Base-by-base conservation (phyloP, 2,888 invertebrate genomes). In the Tetrapedia diversipes region DNA sequence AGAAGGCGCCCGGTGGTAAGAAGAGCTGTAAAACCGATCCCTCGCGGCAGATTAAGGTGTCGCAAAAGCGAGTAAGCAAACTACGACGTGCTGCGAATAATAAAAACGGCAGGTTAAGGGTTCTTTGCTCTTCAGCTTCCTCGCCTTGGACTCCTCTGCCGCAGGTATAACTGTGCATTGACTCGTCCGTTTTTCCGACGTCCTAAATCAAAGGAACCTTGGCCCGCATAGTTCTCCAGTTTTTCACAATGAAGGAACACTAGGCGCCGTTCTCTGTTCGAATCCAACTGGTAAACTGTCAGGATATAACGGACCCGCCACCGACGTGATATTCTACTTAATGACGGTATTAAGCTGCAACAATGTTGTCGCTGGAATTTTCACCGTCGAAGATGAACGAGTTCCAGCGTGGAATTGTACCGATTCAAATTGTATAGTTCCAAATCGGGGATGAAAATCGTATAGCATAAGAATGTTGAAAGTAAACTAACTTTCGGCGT, bases 71-170 rank as follows among this genome's bases (percentile, higher is more conserved):
- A 86, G 68, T 68, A 80, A 69, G 66, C 64, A 70, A 74, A 73
- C 68, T 65, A 78, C 79, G 81, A 78, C 81, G 75, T 77, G 79
- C 78, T 68, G 73, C 65, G 81, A 79, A 87, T 85, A 86, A 87
- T 88, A 83, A 86, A 64, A 87, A 79, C 77, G 73, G 78, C 84
- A 83, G 87, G 84, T 87, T 86, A 83, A 83, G 82, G 83, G 86
- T 74, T 67, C 47, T 53, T 68, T 53, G 54, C 56, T n/a, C n/a
- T 32, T 19, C 53, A 27, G 32, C 51, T 8, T 16, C 34, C 24
- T n/a, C 24, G 53, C 4, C 2, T 41, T 29, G 14, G 32, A 41
- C n/a, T 22, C 41, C 41, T 49, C 39, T 47, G 43, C n/a, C n/a
- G n/a, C 82, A 72, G 77, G 74, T 77, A 77, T 37, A 80, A 73